Evolutionary conservation across 2,113 vertebrate species (phyloP).

Genomic region (Zosterops japonicus): DNA sequence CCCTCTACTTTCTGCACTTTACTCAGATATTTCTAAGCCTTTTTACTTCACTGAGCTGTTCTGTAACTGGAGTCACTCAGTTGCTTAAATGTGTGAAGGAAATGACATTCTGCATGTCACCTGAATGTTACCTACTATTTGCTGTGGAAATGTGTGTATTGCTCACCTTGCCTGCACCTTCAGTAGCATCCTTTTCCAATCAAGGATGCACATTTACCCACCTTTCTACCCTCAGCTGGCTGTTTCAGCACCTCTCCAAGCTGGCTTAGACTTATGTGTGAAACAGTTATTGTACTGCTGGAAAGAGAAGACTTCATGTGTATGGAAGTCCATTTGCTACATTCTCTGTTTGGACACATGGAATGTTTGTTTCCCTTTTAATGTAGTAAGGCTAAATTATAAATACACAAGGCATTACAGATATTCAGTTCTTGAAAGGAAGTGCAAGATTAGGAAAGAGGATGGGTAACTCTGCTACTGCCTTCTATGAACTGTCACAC

Average conservation of each 20-base stretch:
- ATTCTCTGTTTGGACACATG: background rate
- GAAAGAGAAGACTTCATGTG: background rate
- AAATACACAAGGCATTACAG: background rate
- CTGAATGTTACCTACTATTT: background rate
- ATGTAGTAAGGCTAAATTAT: background rate
- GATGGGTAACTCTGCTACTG: background rate
- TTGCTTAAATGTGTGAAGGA: constrained; percentile 51
- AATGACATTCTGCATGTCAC: constrained; percentile 18
- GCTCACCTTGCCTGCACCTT: background rate
- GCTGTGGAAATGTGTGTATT: background rate
- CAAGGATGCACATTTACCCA: background rate
- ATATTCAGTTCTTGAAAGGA: background rate
- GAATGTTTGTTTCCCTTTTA: background rate
- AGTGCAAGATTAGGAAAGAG: background rate
- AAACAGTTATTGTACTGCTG: background rate
- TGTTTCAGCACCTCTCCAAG: background rate
- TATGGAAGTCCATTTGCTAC: background rate
- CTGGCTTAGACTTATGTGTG: background rate
- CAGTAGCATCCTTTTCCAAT: background rate
- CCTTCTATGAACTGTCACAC: background rate
- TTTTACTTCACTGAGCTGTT: constrained; percentile 7
- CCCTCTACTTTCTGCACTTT: constrained; percentile 8
- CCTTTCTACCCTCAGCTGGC: background rate
- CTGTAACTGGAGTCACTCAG: constrained; percentile 65
- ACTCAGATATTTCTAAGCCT: constrained; percentile 13